Evolutionary conservation across 2,888 invertebrate species (phyloP), one percentile per base, ranked within the genome.

Genomic region (Drosophila anomalipes): DNA sequence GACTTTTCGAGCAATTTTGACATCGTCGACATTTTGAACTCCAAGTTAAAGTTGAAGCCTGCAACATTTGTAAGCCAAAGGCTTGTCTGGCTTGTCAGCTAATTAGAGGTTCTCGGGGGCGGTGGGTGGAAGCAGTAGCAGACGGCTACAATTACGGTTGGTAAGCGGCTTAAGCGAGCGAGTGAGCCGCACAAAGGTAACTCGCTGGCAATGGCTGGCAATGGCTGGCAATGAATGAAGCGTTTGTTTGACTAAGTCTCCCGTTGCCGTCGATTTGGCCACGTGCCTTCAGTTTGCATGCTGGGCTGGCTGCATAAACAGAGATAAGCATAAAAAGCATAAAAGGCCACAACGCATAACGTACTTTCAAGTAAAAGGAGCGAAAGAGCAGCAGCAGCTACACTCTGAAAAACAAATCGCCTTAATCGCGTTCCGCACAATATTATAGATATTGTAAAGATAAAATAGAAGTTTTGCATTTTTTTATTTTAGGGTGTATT

Each of bases 301-400:
- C 33, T 62, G 81, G 79, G 70, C 89, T 86, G 79, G 70, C 89
- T 86, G 85, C 74, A 68, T 70, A 79, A 82, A 70, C 82, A 86
- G 58, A 86, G 85, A 89, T 86, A 86, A 86, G 73, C 77, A 63
- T 41, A 37, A n/a, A 66, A 54, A 57, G 32, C 28, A 16, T 28
- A 19, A 37, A 33, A 52, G 51, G 28, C 57, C 57, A 12, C 58
- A 30, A 58, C 35, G 53, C 54, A 53, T 67, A 49, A 62, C 69
- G 61, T 70, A 56, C 69, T 81, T 66, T 26, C 26, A 57, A 58
- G 53, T 10, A 44, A 47, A 9, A 22, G 54, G 56, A 63, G 59
- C 1, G 56, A 37, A 14, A 28, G 22, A 28, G 28, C 12, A 58
- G 57, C 30, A 37, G 9, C 41, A 74, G 35, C 22, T 47, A 47